Evolutionary conservation across 1,140 invertebrate genomes (phyloP), one percentile per base, ranked within the genome.

Genomic region (Bradysia coprophila): DNA sequence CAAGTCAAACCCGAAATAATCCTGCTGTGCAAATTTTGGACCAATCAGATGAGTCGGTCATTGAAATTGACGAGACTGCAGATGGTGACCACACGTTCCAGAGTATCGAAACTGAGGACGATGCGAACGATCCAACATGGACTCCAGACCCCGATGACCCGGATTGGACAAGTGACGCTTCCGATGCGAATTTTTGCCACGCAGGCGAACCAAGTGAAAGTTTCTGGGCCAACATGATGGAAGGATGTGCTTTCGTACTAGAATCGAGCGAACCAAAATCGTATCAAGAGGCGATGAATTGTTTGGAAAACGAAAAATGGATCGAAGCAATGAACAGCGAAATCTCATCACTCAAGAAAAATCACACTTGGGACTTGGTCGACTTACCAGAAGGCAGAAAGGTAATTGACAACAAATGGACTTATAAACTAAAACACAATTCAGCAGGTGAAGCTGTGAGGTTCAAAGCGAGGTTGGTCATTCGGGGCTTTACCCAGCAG

Each of bases 401-500:
- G 45, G 40, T 49, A 16, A 52, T 57, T 43, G 48, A 49, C 34
- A 20, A 31, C 20, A 42, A 45, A 34, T 51, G 48, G 50, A 38
- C 48, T 24, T 49, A 46, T 34, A 48, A 23, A 38, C 43, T 42
- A 16, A 51, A 51, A 44, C 6, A 20, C 18, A 18, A 16, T 4
- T 20, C 36, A 5, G 36, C 18, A 20, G 36, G 36, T 18, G 6
- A 51, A 49, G 45, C 40, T 51, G 4, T 64, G 62, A 44, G 38
- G 23, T 45, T 49, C 19, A 64, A 62, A 50, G 55, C 58, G 3
- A 21, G 57, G 8, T 45, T 63, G 15, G 55, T 62, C 10, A 53
- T 50, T 24, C 45, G 51, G 42, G 59, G 57, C n/a, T 64, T 51
- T 44, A 45, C 44, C 10, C 61, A 64, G 45, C 15, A 40, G 41